A percentile compares a stretch with the other conserved stretches of the same genome.
Conservation (phyloP, 2,888 invertebrate genomes). For the Heliconius sara region DNA sequence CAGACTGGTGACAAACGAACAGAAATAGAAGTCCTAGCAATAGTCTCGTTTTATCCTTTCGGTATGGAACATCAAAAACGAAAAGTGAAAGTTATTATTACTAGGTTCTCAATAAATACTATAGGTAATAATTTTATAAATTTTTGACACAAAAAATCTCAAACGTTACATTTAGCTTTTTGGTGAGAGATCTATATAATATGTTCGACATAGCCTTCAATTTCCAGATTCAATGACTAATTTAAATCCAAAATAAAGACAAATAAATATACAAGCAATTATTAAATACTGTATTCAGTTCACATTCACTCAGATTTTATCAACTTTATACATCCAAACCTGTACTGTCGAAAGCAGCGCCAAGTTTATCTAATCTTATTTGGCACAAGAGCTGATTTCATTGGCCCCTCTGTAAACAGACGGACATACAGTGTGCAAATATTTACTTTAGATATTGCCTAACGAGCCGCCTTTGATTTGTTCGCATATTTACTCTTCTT, state of each 20-base stretch:
- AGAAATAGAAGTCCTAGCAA: too few species aligned
- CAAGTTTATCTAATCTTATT: constrained; percentile 54
- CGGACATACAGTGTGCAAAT: constrained; percentile 42
- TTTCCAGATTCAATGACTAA: not conserved
- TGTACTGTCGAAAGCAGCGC: constrained; percentile 42
- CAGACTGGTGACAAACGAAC: too few species aligned
- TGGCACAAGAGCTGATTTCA: constrained; percentile 56
- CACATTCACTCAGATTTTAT: constrained; percentile 36
- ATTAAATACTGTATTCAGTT: constrained; percentile 9
- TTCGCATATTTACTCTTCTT: not conserved
- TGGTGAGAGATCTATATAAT: too few species aligned
- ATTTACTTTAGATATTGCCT: not conserved
- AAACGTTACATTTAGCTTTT: too few species aligned
- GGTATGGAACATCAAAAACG: too few species aligned
- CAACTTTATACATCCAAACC: constrained; percentile 33
- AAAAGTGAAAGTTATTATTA: too few species aligned
- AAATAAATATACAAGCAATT: constrained; percentile 5
- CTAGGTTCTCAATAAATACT: too few species aligned
- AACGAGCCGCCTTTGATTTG: constrained; percentile 2
- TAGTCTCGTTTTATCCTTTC: too few species aligned
- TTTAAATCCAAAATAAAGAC: not conserved
- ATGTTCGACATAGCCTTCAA: not conserved
- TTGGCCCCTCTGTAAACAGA: constrained; percentile 48
- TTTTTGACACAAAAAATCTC: too few species aligned
- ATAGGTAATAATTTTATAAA: too few species aligned